Evolutionary conservation across 37 sponge, comb jelly and placozoan species (phyloP), one percentile per base, ranked within the genome.

Genomic region (Cliona cf. orientalis): DNA sequence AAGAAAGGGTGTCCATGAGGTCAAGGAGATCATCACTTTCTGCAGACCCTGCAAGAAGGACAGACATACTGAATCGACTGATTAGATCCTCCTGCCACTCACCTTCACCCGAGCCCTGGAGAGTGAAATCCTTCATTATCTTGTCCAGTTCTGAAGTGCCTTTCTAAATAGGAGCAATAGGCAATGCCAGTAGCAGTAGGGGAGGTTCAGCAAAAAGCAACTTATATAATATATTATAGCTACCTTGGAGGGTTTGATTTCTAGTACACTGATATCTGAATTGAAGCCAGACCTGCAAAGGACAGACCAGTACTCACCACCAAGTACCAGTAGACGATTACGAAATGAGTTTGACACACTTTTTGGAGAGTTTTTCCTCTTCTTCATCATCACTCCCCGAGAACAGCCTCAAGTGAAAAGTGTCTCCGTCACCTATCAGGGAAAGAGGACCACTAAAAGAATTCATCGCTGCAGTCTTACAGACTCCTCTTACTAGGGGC

Each of bases 351-450:
- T 31, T 9, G 63, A 67, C 38, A 9, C 12, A 1, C 31, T 23
- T 25, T n/a, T n/a, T n/a, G n/a, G n/a, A n/a, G n/a, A n/a, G 33
- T 49, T 72, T 46, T 29, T 34, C 14, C 32, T 66, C 66, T 11
- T 58, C 70, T 12, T 78, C 80, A 28, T 77, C 71, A 37, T 39
- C 73, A 78, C 38, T 23, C n/a, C 72, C 86, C 37, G 60, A 44
- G 37, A 86, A 86, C 67, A 86, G 58, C 2, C 58, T 70, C 25
- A 86, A 68, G 25, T 72, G 70, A 74, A 86, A 86, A 25, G 72
- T 85, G 46, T 75, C 69, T 56, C 40, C 76, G 25, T 29, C 66
- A 46, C 2, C 40, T 4, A 42, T 11, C n/a, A n/a, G n/a, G n/a
- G n/a, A n/a, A n/a, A n/a, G n/a, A n/a, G n/a, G n/a, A n/a, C n/a